Percentiles rank a stretch among this genome's conserved stretches.
Conservation (phyloP, 2,888 invertebrate genomes). For the Melikaiella ostensackeni region DNA sequence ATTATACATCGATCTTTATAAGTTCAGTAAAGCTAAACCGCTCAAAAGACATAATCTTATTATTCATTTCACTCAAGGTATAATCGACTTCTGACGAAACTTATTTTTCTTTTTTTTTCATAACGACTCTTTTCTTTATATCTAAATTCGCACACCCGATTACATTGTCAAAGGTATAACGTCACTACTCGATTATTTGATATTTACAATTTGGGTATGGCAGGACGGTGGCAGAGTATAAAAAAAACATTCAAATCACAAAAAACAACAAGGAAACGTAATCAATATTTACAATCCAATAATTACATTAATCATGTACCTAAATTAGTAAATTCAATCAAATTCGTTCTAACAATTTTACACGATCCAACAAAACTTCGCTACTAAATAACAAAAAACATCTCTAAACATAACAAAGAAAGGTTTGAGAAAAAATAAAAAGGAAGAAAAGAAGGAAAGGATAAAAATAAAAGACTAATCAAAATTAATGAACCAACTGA, state of each 20-base stretch:
- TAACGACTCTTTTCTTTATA: slow-evolving; percentile 49
- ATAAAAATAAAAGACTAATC: slow-evolving; percentile 44
- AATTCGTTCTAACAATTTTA: slow-evolving; percentile 24
- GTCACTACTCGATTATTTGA: slow-evolving; percentile 45
- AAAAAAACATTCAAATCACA: slow-evolving; percentile 43
- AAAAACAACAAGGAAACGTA: slow-evolving; percentile 2
- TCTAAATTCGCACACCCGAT: slow-evolving; percentile 46
- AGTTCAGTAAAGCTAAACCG: slow-evolving; percentile 56
- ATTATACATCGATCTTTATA: slow-evolving; percentile 65
- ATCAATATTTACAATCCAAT: slow-evolving; percentile 26
- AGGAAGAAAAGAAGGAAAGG: slow-evolving; percentile 40
- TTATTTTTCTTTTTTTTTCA: slow-evolving; percentile 50
- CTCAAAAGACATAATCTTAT: slow-evolving; percentile 57
- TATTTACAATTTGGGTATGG: slow-evolving; percentile 53
- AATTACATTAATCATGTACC: background rate
- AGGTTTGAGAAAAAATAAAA: slow-evolving; percentile 10
- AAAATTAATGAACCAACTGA: slow-evolving; percentile 61
- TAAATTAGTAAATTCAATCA: slow-evolving; percentile 8
- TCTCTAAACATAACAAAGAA: slow-evolving; percentile 47
- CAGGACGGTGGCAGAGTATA: slow-evolving; percentile 59
- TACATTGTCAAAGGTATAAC: slow-evolving; percentile 41
- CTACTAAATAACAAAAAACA: slow-evolving; percentile 26
- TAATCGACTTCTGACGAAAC: slow-evolving; percentile 26
- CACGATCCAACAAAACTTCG: slow-evolving; percentile 35
- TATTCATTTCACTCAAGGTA: slow-evolving; percentile 49